These are phyloP conservation scores for Spodoptera exigua DNA, from an alignment of 2,888 invertebrate species.

Conservation along the genomic window DNA sequence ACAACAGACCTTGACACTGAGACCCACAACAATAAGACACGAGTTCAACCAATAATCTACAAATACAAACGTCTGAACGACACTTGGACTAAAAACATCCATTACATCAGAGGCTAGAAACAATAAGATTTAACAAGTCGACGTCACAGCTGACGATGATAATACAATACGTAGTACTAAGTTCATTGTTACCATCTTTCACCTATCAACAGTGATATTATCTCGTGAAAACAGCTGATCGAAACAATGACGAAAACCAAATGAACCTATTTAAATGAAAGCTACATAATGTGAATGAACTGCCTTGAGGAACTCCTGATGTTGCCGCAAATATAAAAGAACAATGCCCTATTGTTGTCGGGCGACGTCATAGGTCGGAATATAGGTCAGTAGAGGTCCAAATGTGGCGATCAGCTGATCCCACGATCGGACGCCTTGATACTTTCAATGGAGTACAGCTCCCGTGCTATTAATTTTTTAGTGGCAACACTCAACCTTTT, in stretches of 20 bases:
- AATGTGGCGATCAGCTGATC: conserved; percentile 86
- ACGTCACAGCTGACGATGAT: conserved; percentile 66
- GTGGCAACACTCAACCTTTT: conserved; percentile 54
- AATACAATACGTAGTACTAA: conserved; percentile 73
- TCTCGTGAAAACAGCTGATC: conserved; percentile 86
- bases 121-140: conserved; percentile 78
- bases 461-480: conserved; percentile 64
- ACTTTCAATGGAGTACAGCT: conserved; percentile 57
- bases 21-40: conserved; percentile 46
- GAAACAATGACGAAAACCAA: conserved; percentile 86
- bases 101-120: conserved; percentile 70
- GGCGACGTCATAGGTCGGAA: conserved; percentile 84
- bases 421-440: conserved; percentile 73
- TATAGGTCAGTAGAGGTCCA: conserved; percentile 86
- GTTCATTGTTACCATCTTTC: conserved; percentile 80
- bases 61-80: conserved; percentile 57
- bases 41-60: conserved; percentile 55
- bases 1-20: conserved; percentile 47
- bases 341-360: conserved; percentile 88
- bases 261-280: conserved; percentile 77
- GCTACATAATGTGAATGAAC: conserved; percentile 85
- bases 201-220: conserved; percentile 82
- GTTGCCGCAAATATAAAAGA: conserved; percentile 87
- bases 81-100: conserved; percentile 62
- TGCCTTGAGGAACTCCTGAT: conserved; percentile 86